phyloP scores from a whole-genome alignment of 37 sponge, comb jelly and placozoan species.

The Sycon ciliatum region DNA sequence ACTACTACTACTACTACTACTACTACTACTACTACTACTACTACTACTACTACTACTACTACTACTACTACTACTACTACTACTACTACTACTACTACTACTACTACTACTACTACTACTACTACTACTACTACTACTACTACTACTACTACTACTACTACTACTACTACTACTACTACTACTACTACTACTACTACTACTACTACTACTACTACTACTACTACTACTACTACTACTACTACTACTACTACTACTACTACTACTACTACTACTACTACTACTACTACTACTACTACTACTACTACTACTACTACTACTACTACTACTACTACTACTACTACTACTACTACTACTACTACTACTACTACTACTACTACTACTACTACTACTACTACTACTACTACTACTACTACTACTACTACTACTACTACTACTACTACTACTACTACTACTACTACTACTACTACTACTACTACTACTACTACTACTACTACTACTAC shows the following conservation, averaged over 20 bases:
- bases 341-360: constrained; percentile 9
- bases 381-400: constrained; percentile 9
- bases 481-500: constrained; percentile 9
- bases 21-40: constrained; percentile 9
- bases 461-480: constrained; percentile 9
- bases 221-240: constrained; percentile 9
- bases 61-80: constrained; percentile 9
- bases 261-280: constrained; percentile 9
- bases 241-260: constrained; percentile 9
- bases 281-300: constrained; percentile 9
- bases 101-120: constrained; percentile 9
- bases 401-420: constrained; percentile 9
- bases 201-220: constrained; percentile 9
- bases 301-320: constrained; percentile 9
- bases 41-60: constrained; percentile 9
- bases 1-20: constrained; percentile 9
- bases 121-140: constrained; percentile 9
- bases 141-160: constrained; percentile 9
- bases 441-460: constrained; percentile 9
- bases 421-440: constrained; percentile 9
- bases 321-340: constrained; percentile 9
- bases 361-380: constrained; percentile 9
- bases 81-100: background rate
- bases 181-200: constrained; percentile 9
- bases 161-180: constrained; percentile 9